Conservation (phyloP, 2,888 invertebrate species). For the Podotricha telesiphe region DNA sequence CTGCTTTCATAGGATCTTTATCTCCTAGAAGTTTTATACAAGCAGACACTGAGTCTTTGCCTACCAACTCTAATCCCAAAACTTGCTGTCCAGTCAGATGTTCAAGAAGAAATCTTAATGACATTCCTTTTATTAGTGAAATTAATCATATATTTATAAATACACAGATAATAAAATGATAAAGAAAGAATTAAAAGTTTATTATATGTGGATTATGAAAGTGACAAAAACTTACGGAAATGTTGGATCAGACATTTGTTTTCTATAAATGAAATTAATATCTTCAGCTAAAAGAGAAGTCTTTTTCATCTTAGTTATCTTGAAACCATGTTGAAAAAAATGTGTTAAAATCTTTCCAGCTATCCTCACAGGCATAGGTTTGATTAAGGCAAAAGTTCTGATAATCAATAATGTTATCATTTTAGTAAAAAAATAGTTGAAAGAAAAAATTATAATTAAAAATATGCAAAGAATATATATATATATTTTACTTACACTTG, state of each 20-base stretch:
- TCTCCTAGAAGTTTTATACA: constrained; percentile 86
- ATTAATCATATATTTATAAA: not conserved
- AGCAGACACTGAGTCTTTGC: constrained; percentile 85
- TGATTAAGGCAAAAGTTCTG: constrained; percentile 91
- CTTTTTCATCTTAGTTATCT: constrained; percentile 89
- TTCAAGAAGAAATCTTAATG: constrained; percentile 83
- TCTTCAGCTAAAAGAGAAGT: constrained; percentile 86
- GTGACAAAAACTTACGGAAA: constrained; percentile 82
- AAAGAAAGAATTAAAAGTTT: not conserved
- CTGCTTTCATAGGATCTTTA: constrained; percentile 84
- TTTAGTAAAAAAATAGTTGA: too few relatives aligned
- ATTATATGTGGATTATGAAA: not conserved
- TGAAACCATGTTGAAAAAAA: constrained; percentile 85
- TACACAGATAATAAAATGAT: too few relatives aligned
- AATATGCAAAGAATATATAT: not conserved
- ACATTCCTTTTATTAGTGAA: constrained; percentile 10
- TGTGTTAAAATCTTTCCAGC: constrained; percentile 89
- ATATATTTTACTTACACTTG: constrained; percentile 82
- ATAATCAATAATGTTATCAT: constrained; percentile 4
- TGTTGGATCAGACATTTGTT: constrained; percentile 70
- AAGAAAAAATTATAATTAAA: not conserved
- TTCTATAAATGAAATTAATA: constrained; percentile 70
- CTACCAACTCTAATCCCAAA: constrained; percentile 89
- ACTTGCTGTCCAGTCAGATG: constrained; percentile 87
- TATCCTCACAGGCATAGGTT: constrained; percentile 87